Evolutionary conservation across 2,797 vertebrate species (phyloP).

Genomic region (Centropyge bicolor): DNA sequence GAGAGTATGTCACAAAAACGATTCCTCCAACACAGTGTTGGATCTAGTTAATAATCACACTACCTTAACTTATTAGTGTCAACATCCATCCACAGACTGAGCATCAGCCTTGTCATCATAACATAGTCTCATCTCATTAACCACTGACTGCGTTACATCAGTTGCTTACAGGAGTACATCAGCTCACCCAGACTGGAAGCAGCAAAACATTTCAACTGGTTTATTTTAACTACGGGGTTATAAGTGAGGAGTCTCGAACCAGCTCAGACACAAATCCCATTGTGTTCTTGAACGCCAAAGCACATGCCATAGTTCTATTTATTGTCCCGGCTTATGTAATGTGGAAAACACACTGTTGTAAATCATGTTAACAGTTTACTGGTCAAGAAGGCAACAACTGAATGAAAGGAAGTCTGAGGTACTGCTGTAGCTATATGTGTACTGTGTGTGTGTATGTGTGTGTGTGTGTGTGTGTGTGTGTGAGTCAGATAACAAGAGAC

Average conservation of each 20-base stretch:
- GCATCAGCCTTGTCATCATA: not conserved
- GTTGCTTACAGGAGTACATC: not conserved
- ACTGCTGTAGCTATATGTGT: constrained; percentile 33
- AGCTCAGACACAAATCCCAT: constrained; percentile 36
- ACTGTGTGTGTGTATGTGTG: constrained; percentile 21
- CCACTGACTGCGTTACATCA: constrained; percentile 1
- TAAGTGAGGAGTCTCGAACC: constrained; percentile 20
- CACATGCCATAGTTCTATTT: constrained; percentile 69
- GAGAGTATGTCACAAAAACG: not conserved
- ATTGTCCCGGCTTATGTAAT: constrained; percentile 56
- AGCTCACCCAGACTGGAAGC: not conserved
- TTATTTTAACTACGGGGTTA: constrained; percentile 5
- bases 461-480: constrained; percentile 28
- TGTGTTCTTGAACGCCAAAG: constrained; percentile 59
- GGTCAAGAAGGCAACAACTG: constrained; percentile 27
- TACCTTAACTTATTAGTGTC: constrained; percentile 1
- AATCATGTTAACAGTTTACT: constrained; percentile 50
- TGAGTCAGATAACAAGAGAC: constrained; percentile 28
- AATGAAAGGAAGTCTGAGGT: constrained; percentile 64
- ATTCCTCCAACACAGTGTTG: not conserved
- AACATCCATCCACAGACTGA: not conserved
- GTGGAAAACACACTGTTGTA: constrained; percentile 48
- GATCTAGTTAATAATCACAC: constrained; percentile 7
- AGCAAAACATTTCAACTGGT: not conserved
- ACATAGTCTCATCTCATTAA: constrained; percentile 14